Conservation (phyloP, 1,140 invertebrate genomes). For the Himalopsyche phryganea region DNA sequence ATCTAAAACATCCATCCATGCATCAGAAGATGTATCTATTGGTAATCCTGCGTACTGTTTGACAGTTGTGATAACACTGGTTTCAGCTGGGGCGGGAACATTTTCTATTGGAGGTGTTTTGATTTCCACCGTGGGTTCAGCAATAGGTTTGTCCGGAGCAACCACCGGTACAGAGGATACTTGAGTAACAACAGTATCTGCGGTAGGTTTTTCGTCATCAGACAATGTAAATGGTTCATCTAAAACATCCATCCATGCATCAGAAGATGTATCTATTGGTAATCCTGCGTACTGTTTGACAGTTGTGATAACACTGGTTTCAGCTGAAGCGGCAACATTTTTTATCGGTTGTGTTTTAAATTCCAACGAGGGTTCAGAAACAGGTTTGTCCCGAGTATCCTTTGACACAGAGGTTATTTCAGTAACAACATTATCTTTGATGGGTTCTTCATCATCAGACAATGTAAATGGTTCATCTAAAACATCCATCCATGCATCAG, state of each 20-base stretch:
- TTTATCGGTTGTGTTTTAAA: no score
- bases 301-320: no score
- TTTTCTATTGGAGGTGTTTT: background rate
- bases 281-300: constrained; percentile 42
- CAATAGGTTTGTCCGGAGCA: background rate
- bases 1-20: constrained; percentile 51
- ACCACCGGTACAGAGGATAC: background rate
- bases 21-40: constrained; percentile 37
- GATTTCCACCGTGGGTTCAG: background rate
- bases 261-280: constrained; percentile 39
- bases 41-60: constrained; percentile 37
- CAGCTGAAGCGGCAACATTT: no score
- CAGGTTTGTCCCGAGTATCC: no score
- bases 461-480: constrained; percentile 53
- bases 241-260: constrained; percentile 46
- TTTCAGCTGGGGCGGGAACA: background rate
- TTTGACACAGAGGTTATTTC: no score
- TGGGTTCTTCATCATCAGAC: constrained; percentile 40
- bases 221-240: constrained; percentile 53
- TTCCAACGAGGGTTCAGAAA: no score
- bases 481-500: constrained; percentile 43
- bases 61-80: background rate
- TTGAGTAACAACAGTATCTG: background rate
- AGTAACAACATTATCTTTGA: no score
- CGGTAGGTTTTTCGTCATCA: constrained; percentile 39